A percentile compares a stretch with the other conserved stretches of the same genome.
phyloP scores from a whole-genome alignment of 1,140 invertebrate species.

The Diuraphis noxia region DNA sequence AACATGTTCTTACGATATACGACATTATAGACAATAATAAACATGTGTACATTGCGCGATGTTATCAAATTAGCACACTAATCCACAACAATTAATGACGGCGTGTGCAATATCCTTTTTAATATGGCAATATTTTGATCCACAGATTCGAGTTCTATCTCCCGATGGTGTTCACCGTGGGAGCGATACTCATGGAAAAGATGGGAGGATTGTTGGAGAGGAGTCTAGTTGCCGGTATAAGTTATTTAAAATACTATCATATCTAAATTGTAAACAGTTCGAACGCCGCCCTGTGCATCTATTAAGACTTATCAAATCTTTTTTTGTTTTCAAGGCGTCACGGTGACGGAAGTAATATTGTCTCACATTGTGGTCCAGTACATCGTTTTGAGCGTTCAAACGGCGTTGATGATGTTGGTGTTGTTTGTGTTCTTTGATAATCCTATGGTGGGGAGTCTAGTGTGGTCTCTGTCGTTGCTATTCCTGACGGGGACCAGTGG shows the following conservation, averaged over 20 bases:
- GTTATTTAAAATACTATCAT: slow-evolving; percentile 2
- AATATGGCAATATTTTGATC: neutral
- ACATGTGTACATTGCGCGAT: neutral
- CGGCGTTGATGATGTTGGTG: slow-evolving; percentile 68
- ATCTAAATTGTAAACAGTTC: neutral
- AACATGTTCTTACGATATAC: neutral
- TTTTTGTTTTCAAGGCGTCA: slow-evolving; percentile 65
- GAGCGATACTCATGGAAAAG: slow-evolving; percentile 86
- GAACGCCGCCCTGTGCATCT: neutral
- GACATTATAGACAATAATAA: neutral
- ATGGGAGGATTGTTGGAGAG: slow-evolving; percentile 85
- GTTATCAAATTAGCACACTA: neutral
- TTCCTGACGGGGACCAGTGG: slow-evolving; percentile 65
- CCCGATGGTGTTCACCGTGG: slow-evolving; percentile 89
- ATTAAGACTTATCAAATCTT: neutral
- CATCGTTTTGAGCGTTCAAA: slow-evolving; percentile 81
- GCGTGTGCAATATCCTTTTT: neutral
- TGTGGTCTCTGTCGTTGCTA: slow-evolving; percentile 62
- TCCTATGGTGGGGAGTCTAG: slow-evolving; percentile 62
- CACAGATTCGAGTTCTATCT: slow-evolving; percentile 73
- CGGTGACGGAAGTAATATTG: slow-evolving; percentile 78
- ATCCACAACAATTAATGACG: neutral
- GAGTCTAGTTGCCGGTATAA: slow-evolving; percentile 77
- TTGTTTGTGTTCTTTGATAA: slow-evolving; percentile 62
- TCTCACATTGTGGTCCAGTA: slow-evolving; percentile 85